Evolutionary conservation across 2,888 invertebrate species (phyloP).

Genomic region (Apoda limacodes): DNA sequence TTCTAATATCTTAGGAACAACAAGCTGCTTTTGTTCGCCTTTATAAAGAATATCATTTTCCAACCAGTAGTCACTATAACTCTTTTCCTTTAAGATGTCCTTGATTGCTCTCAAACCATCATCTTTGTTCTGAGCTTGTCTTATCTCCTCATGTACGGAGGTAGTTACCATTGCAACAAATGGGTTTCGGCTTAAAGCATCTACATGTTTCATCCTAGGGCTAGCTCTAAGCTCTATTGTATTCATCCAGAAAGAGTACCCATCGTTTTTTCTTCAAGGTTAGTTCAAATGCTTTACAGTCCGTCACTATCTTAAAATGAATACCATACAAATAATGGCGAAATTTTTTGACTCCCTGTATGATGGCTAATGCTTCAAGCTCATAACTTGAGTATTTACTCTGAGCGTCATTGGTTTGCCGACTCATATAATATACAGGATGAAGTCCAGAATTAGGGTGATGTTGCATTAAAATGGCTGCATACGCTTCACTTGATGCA

Average conservation of each 20-base stretch:
- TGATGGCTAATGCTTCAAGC: constrained; percentile 21
- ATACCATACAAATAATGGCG: constrained; percentile 21
- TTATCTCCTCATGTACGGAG: constrained; percentile 11
- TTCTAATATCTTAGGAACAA: constrained; percentile 30
- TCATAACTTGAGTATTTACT: constrained; percentile 22
- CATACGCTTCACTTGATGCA: constrained; percentile 16
- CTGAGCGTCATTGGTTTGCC: constrained; percentile 16
- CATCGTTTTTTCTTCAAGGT: constrained; percentile 16
- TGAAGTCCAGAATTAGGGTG: constrained; percentile 14
- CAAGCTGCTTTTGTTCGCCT: constrained; percentile 18
- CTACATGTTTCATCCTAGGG: constrained; percentile 14
- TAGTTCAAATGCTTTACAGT: constrained; percentile 12
- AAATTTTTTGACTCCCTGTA: constrained; percentile 22
- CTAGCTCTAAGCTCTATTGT: constrained; percentile 14
- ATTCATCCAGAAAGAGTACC: constrained; percentile 13
- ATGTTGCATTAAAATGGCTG: constrained; percentile 19
- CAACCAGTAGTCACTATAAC: constrained; percentile 18
- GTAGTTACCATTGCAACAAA: constrained; percentile 2
- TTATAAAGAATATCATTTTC: constrained; percentile 21
- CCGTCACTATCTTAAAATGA: constrained; percentile 19
- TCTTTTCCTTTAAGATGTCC: constrained; percentile 12
- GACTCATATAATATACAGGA: constrained; percentile 20
- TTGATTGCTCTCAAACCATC: constrained; percentile 17
- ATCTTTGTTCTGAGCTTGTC: constrained; percentile 17
- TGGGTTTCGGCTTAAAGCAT: constrained; percentile 15